These are phyloP conservation scores for Hemibagrus guttatus DNA, from an alignment of 2,797 vertebrate species.

Conservation along the genomic window DNA sequence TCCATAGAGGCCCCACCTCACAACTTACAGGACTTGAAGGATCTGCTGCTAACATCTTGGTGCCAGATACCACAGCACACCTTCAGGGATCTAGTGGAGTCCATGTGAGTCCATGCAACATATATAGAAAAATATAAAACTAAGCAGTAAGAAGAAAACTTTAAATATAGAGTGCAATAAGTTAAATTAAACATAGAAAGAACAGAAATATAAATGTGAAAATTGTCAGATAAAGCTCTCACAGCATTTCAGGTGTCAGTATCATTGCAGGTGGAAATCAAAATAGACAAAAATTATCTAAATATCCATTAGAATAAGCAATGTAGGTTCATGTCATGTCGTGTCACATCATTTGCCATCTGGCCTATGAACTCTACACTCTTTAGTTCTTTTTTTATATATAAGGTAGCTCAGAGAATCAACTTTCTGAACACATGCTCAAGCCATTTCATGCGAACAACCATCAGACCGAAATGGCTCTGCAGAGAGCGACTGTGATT, in stretches of 20 bases:
- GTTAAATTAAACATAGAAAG: background rate
- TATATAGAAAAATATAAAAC: too few relatives aligned
- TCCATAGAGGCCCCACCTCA: too few relatives aligned
- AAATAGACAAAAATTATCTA: too few relatives aligned
- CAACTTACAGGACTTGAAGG: too few relatives aligned
- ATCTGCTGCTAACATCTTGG: too few relatives aligned
- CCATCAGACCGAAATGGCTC: background rate
- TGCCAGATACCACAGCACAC: too few relatives aligned
- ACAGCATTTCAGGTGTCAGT: background rate
- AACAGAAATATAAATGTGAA: background rate
- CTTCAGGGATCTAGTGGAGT: too few relatives aligned
- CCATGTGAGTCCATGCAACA: too few relatives aligned
- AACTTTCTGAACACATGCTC: background rate
- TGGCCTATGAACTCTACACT: background rate
- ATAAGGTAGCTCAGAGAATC: background rate
- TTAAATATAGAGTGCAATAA: too few relatives aligned
- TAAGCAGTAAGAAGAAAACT: too few relatives aligned
- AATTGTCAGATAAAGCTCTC: background rate
- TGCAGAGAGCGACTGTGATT: constrained; percentile 41
- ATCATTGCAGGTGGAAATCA: background rate
- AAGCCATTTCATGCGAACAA: constrained; percentile 34
- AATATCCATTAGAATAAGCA: background rate
- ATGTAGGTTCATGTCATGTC: background rate
- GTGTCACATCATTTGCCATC: too few relatives aligned
- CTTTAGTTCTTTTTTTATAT: background rate